These are phyloP conservation scores for Magallana nippona DNA, from an alignment of 2,888 invertebrate genomes.

Conservation along the genomic window DNA sequence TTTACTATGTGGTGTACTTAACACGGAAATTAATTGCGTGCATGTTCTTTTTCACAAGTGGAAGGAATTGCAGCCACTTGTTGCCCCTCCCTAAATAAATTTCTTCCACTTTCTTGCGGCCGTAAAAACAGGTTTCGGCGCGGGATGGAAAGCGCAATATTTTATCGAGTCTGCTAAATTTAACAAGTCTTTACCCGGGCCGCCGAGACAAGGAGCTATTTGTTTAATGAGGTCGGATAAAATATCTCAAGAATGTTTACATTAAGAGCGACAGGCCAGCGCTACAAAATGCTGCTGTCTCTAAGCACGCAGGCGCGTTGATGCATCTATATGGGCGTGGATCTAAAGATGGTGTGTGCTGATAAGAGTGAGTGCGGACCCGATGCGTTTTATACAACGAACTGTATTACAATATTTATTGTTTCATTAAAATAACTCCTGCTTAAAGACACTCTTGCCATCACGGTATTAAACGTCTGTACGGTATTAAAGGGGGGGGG, in stretches of 20 bases:
- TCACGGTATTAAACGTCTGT: too few species aligned
- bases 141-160: neutral
- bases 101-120: neutral
- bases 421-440: too few species aligned
- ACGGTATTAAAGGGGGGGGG: neutral
- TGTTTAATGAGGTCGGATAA: conserved; percentile 19
- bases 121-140: conserved; percentile 9
- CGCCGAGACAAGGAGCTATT: neutral
- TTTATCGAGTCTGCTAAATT: conserved; percentile 16
- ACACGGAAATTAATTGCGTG: too few species aligned
- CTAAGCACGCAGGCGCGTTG: neutral
- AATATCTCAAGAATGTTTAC: conserved; percentile 35
- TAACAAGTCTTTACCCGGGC: conserved; percentile 6
- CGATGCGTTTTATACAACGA: too few species aligned
- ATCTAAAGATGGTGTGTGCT: neutral
- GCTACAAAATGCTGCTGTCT: neutral
- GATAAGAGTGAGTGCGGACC: neutral
- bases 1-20: too few species aligned
- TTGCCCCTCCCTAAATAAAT: neutral
- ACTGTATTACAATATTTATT: too few species aligned
- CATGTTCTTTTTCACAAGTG: too few species aligned
- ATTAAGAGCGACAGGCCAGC: conserved; percentile 12
- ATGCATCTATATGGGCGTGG: neutral
- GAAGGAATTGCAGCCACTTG: too few species aligned
- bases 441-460: too few species aligned